Conservation (phyloP, 2,888 invertebrate genomes). For the Leucophenga montana region DNA sequence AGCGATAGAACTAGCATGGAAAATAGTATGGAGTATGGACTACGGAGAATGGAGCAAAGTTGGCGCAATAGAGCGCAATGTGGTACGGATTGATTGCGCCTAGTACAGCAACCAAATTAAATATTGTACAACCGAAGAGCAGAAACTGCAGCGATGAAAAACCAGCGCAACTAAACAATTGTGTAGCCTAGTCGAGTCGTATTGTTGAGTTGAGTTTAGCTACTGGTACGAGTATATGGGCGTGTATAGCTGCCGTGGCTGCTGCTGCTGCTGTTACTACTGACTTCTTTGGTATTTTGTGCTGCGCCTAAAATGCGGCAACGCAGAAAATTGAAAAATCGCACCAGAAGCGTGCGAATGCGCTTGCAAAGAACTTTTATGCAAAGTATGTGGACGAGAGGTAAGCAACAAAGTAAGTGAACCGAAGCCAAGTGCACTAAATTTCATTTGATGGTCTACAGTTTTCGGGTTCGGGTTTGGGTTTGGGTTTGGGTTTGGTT, state of each 20-base stretch:
- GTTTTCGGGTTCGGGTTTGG: not conserved
- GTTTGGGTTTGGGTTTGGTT: no score
- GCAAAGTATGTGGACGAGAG: not conserved
- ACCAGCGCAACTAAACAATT: not conserved
- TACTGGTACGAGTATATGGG: no score
- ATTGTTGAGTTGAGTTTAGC: no score
- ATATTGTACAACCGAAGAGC: not conserved
- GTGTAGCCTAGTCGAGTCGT: no score
- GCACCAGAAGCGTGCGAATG: slow-evolving; percentile 33
- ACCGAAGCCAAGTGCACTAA: not conserved
- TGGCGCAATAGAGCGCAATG: not conserved
- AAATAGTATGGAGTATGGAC: no score
- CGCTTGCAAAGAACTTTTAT: slow-evolving; percentile 29
- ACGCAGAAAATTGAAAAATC: slow-evolving; percentile 56
- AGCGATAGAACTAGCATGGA: not conserved
- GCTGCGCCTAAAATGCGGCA: slow-evolving; percentile 43
- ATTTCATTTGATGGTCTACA: slow-evolving; percentile 13
- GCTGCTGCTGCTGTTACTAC: no score
- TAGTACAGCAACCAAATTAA: slow-evolving; percentile 8
- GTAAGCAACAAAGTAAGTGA: no score
- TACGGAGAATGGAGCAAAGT: no score
- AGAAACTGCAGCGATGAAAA: not conserved
- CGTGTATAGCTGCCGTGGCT: no score
- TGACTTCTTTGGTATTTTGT: no score
- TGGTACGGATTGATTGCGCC: no score